Conservation (phyloP, 2,797 vertebrate species). For the Denticeps clupeoides region DNA sequence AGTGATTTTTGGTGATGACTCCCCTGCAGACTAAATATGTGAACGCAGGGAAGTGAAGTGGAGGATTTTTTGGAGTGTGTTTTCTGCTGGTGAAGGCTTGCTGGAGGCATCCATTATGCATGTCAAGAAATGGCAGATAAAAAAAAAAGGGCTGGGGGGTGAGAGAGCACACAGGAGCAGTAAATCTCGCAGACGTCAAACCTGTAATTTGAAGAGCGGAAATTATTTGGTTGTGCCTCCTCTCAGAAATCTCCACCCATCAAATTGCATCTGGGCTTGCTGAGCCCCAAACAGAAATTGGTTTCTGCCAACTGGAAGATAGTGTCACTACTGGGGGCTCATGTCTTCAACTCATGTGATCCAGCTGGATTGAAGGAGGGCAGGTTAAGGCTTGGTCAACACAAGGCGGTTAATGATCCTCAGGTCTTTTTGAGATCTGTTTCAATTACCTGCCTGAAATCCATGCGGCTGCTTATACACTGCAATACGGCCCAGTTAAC, state of each 20-base stretch:
- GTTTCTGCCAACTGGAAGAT: slow-evolving; percentile 60
- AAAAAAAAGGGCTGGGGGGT: slow-evolving; percentile 27
- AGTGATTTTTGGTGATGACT: slow-evolving; percentile 14
- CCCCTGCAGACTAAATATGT: background rate
- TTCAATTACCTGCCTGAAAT: too few species aligned
- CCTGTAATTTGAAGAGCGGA: slow-evolving; percentile 53
- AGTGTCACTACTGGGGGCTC: slow-evolving; percentile 47
- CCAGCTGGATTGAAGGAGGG: slow-evolving; percentile 21
- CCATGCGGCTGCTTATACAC: too few species aligned
- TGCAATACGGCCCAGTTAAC: too few species aligned
- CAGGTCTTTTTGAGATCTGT: too few species aligned
- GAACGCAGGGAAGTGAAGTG: slow-evolving; percentile 11
- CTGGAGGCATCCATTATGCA: slow-evolving; percentile 35
- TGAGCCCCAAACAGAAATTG: slow-evolving; percentile 60
- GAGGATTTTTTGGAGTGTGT: slow-evolving; percentile 16
- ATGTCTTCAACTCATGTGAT: slow-evolving; percentile 33
- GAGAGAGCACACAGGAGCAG: slow-evolving; percentile 31
- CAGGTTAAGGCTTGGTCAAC: slow-evolving; percentile 30
- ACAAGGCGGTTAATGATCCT: too few species aligned
- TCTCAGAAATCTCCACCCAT: slow-evolving; percentile 48
- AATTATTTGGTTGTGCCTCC: slow-evolving; percentile 46
- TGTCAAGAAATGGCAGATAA: slow-evolving; percentile 42
- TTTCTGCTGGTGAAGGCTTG: slow-evolving; percentile 26
- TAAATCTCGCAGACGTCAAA: slow-evolving; percentile 60
- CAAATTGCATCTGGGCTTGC: slow-evolving; percentile 55